Evolutionary conservation across 1,140 invertebrate species (phyloP), one percentile per base, ranked within the genome.

Genomic region (Drosophila lacertosa): DNA sequence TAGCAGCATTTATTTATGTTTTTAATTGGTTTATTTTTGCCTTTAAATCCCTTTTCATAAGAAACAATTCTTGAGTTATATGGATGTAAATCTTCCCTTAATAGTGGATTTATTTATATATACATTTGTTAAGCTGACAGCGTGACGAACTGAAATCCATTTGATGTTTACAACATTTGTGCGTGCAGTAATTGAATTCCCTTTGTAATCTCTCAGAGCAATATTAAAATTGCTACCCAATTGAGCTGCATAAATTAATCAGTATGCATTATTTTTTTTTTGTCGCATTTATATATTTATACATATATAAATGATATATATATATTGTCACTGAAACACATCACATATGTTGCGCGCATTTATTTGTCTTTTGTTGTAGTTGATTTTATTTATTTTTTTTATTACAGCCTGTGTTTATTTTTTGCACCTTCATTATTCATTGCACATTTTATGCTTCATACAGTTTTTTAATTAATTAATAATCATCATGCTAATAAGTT

Each of bases 401-500:
- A 26, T 59, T 60, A 32, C 10, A 24, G 15, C 32, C 24, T 18
- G n/a, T 29, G 45, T 66, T 29, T 67, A n/a, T 45, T 13, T 42
- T 45, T 32, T 26, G n/a, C 16, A 37, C 44, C 47, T 57, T 67
- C 64, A 88, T 88, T 84, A 88, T 86, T 81, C 81, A 84, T 86
- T 84, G 81, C 81, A 84, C 81, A 86, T 86, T 86, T 88, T 69
- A 86, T 77, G 82, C 82, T 88, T 86, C 82, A 88, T 86, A 88
- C 81, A 86, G 54, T 77, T 81, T 80, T 86, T 74, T 77, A 86
- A 86, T 86, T 86, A 86, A 86, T 86, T 86, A 86, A 88, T 86
- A 88, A 88, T 86, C 77, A 88, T 68, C 81, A 88, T 77, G 81
- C 81, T 86, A 86, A 86, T 86, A 88, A 81, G 73, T 55, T 76